These are phyloP conservation scores for Drosophila nigromelanica DNA, from an alignment of 1,140 invertebrate species.

Conservation along the genomic window DNA sequence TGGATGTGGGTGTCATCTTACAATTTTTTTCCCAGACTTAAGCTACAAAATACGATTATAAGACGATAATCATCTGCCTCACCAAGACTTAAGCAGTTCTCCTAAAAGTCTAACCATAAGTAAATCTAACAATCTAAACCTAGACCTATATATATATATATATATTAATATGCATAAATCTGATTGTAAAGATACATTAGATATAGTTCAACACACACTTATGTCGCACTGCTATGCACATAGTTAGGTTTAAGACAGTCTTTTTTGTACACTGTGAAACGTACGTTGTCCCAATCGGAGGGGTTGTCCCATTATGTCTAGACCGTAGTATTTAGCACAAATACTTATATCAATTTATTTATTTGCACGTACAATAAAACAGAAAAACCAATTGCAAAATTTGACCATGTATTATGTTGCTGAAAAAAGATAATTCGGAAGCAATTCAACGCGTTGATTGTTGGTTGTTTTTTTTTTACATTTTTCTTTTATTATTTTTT, in stretches of 20 bases:
- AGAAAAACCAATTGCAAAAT: conserved; percentile 1
- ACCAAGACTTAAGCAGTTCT: conserved; percentile 71
- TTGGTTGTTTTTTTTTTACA: conserved; percentile 38
- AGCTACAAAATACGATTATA: conserved; percentile 20
- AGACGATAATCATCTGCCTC: conserved; percentile 58
- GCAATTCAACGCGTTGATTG: conserved; percentile 1
- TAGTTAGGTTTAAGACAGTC: conserved; percentile 15
- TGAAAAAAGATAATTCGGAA: not conserved
- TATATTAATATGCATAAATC: not conserved
- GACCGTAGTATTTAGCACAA: conserved; percentile 47
- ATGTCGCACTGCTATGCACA: conserved; percentile 10
- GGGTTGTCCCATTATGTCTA: conserved; percentile 16
- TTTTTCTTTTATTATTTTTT: conserved; percentile 65
- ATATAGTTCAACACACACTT: conserved; percentile 9
- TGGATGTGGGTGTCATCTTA: not conserved
- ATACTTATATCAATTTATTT: conserved; percentile 45
- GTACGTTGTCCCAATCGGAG: not conserved
- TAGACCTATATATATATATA: not conserved
- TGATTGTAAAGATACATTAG: conserved; percentile 7
- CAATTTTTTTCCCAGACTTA: conserved; percentile 17
- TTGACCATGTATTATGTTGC: not conserved
- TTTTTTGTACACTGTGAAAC: conserved; percentile 23
- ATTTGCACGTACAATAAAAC: conserved; percentile 44
- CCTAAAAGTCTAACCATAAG: conserved; percentile 42
- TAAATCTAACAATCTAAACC: conserved; percentile 3